Percentiles rank a stretch among this genome's conserved stretches.
These are phyloP conservation scores for Gymnothorax reevesii DNA, from an alignment of 2,797 vertebrate genomes.

Conservation along the genomic window DNA sequence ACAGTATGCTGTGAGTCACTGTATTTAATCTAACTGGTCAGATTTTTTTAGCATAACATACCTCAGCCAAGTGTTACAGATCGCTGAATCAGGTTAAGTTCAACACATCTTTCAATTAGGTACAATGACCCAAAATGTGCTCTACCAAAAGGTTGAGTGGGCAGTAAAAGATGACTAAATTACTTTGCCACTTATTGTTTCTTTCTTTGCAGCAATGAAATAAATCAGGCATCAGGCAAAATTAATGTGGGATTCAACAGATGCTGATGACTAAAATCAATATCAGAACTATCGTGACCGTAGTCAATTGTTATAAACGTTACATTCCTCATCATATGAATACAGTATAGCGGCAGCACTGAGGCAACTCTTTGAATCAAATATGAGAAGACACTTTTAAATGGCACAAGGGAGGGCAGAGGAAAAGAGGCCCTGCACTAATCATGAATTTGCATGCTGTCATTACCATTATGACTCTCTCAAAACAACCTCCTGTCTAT, in stretches of 20 bases:
- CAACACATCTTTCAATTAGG: no score
- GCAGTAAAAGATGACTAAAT: background rate
- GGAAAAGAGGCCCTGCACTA: conserved; percentile 5
- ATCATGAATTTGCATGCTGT: conserved; percentile 22
- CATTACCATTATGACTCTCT: conserved; percentile 24
- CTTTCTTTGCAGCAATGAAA: background rate
- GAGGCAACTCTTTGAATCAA: background rate
- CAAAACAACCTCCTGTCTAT: background rate
- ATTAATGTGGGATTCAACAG: no score
- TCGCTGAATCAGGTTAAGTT: no score
- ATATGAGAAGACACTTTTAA: background rate
- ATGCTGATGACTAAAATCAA: background rate
- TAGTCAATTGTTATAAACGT: background rate
- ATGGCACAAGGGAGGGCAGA: background rate
- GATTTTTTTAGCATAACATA: no score
- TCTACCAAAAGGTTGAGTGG: no score
- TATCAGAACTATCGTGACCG: background rate
- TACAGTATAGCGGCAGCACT: background rate
- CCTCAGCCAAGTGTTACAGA: no score
- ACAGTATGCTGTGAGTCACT: no score
- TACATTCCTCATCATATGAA: background rate
- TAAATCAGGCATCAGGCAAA: no score
- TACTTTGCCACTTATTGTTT: background rate
- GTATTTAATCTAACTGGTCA: no score
- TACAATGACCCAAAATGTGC: no score